phyloP scores from a whole-genome alignment of 1,140 invertebrate genomes.

The Prorops nasuta region DNA sequence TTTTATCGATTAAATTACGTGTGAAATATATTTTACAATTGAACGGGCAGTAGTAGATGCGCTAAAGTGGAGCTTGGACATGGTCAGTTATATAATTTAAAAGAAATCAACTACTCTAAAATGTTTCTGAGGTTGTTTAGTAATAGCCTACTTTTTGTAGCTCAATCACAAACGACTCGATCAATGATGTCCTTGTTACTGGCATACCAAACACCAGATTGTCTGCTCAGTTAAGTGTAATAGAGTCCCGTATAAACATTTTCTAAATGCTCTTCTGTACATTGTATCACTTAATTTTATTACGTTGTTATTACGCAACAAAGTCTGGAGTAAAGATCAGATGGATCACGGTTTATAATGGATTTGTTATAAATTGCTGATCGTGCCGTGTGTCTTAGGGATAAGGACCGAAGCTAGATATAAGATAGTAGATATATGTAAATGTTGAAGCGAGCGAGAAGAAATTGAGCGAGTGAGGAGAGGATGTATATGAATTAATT shows the following conservation, averaged over 20 bases:
- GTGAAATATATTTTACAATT: no score
- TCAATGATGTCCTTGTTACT: conserved; percentile 12
- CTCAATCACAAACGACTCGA: no score
- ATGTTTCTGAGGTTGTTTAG: no score
- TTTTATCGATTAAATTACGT: no score
- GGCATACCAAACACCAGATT: conserved; percentile 23
- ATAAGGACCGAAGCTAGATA: conserved; percentile 20
- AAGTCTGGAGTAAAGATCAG: conserved; percentile 35
- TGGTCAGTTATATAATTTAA: no score
- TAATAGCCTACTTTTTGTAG: no score
- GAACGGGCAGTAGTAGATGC: no score
- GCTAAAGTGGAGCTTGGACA: no score
- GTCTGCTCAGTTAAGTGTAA: conserved; percentile 45
- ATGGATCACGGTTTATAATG: conserved; percentile 32
- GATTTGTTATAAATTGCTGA: conserved; percentile 30
- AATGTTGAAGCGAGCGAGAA: conserved; percentile 14
- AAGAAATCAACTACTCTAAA: no score
- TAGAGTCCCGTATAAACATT: conserved; percentile 46
- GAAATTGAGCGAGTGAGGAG: conserved; percentile 6
- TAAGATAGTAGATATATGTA: conserved; percentile 19
- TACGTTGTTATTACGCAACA: conserved; percentile 40
- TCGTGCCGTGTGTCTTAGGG: conserved; percentile 21
- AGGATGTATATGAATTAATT: neutral
- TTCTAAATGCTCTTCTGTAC: conserved; percentile 53
- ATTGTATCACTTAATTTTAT: conserved; percentile 53